These are phyloP conservation scores for Solea senegalensis DNA, from an alignment of 2,113 vertebrate species.

Conservation along the genomic window DNA sequence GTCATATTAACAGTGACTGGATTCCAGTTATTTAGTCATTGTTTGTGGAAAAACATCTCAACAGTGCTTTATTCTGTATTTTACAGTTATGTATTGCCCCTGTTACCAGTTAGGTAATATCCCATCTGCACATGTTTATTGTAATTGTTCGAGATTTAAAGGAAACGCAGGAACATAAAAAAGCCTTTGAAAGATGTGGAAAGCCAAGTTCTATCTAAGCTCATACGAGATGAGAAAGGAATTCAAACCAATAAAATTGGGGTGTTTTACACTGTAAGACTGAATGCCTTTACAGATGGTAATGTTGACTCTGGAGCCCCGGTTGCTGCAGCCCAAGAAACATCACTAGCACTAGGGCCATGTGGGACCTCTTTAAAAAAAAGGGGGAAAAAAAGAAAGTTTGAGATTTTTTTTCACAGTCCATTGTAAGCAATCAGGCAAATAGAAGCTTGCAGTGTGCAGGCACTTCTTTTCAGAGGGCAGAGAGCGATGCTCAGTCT, in stretches of 20 bases:
- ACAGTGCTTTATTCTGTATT: background rate
- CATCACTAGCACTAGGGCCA: constrained; percentile 85
- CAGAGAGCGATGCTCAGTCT: constrained; percentile 77
- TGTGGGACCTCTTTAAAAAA: constrained; percentile 78
- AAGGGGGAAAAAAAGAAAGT: constrained; percentile 63
- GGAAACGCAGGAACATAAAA: constrained; percentile 31
- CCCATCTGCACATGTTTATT: constrained; percentile 48
- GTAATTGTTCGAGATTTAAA: constrained; percentile 37
- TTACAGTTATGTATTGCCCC: constrained; percentile 5
- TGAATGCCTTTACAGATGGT: constrained; percentile 71
- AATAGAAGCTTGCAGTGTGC: constrained; percentile 76
- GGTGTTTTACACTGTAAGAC: constrained; percentile 47
- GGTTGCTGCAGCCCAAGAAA: constrained; percentile 73
- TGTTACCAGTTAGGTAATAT: constrained; percentile 45
- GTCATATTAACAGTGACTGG: constrained; percentile 4
- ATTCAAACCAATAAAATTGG: constrained; percentile 39
- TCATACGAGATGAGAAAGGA: constrained; percentile 55
- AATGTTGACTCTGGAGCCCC: constrained; percentile 70
- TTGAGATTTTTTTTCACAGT: constrained; percentile 79
- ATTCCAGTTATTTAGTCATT: background rate
- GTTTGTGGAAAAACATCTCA: background rate
- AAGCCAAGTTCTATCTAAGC: constrained; percentile 26
- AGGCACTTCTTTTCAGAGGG: constrained; percentile 70
- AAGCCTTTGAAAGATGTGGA: constrained; percentile 37
- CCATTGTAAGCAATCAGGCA: constrained; percentile 83